Conservation (phyloP, 2,888 invertebrate genomes). For the Abscondita cerata region DNA sequence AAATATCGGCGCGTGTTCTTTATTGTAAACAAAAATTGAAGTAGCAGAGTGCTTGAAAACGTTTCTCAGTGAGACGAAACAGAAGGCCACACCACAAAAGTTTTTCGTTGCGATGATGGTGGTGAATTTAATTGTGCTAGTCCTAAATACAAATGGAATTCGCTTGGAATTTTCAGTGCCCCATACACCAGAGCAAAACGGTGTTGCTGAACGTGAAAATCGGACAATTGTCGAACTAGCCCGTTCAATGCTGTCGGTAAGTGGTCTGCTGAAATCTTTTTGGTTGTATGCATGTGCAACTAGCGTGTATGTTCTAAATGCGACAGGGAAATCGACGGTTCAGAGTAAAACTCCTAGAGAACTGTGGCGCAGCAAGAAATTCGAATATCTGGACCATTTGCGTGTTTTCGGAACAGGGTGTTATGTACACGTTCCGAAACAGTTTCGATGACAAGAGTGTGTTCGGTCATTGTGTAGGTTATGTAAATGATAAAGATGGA, state of each 20-base stretch:
- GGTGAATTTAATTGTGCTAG: constrained; percentile 18
- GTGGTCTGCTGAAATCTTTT: constrained; percentile 3
- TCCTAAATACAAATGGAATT: constrained; percentile 26
- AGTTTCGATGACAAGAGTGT: constrained; percentile 22
- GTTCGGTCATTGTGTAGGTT: neutral
- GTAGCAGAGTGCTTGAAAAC: constrained; percentile 23
- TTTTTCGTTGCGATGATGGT: constrained; percentile 19
- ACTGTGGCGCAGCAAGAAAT: constrained; percentile 25
- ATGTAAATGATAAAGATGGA: neutral
- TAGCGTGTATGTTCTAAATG: constrained; percentile 34
- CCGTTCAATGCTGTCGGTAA: constrained; percentile 7
- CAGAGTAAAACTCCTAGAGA: constrained; percentile 28
- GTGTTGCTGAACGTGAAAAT: constrained; percentile 13
- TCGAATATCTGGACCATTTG: constrained; percentile 29
- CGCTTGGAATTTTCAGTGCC: constrained; percentile 22
- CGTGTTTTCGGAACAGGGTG: constrained; percentile 33
- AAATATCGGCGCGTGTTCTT: too few relatives aligned
- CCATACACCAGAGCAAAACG: constrained; percentile 35
- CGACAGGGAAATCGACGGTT: constrained; percentile 22
- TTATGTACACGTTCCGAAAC: constrained; percentile 33
- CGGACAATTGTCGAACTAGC: constrained; percentile 3
- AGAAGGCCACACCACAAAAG: constrained; percentile 17
- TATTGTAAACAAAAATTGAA: constrained; percentile 35
- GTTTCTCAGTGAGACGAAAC: constrained; percentile 34
- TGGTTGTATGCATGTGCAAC: constrained; percentile 18